Evolutionary conservation across 2,113 vertebrate genomes (phyloP).

Genomic region (Oryzias curvinotus): DNA sequence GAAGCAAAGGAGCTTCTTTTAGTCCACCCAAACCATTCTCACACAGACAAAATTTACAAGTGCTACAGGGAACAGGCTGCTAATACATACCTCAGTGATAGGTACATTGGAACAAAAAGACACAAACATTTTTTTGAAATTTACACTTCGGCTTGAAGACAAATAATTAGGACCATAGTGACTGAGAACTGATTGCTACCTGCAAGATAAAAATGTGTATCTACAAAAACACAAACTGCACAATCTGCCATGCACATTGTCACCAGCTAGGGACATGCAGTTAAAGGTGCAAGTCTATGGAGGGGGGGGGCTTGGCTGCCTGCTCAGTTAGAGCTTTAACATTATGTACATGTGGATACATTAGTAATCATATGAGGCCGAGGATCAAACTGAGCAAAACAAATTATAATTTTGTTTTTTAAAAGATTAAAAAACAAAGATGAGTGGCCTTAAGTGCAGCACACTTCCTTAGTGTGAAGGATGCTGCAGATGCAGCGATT

Average conservation of each 20-base stretch:
- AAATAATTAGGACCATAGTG: conserved; percentile 53
- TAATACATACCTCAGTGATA: conserved; percentile 47
- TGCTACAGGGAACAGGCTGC: conserved; percentile 59
- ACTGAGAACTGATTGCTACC: conserved; percentile 50
- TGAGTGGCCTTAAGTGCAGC: conserved; percentile 53
- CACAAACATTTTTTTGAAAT: conserved; percentile 47
- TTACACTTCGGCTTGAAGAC: conserved; percentile 48
- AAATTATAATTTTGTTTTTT: too few relatives aligned
- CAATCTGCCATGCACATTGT: conserved; percentile 72
- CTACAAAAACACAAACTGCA: conserved; percentile 67
- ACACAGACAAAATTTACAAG: conserved; percentile 35
- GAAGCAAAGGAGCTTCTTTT: conserved; percentile 27
- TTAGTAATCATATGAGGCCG: conserved; percentile 48
- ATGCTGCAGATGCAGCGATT: conserved; percentile 45
- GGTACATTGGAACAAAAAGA: conserved; percentile 49
- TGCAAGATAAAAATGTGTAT: conserved; percentile 56
- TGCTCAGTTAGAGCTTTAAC: conserved; percentile 39
- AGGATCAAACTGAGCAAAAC: conserved; percentile 50
- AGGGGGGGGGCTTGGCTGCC: conserved; percentile 38
- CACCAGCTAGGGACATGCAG: conserved; percentile 71
- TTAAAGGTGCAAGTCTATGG: conserved; percentile 70
- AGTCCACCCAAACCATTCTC: not conserved
- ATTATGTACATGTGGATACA: conserved; percentile 69
- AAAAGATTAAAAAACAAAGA: too few relatives aligned
- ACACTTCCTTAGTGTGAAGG: conserved; percentile 22